Percentiles rank a stretch among this genome's conserved stretches.
Evolutionary conservation across 2,888 invertebrate species (phyloP).

Genomic region (Ormyrus rosae): DNA sequence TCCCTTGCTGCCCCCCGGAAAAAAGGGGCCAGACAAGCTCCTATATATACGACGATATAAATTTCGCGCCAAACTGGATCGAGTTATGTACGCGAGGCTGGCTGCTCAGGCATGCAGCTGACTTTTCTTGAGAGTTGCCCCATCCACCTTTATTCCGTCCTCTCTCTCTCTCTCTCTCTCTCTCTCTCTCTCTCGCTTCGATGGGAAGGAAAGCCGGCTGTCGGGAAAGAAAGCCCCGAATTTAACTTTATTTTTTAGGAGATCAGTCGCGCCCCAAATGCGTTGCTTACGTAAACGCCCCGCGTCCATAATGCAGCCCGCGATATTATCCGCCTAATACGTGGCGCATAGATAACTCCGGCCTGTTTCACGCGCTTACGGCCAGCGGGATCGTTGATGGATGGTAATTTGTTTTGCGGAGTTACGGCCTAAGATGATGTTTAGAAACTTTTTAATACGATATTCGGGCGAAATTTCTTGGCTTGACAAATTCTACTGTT

Average conservation of each 20-base stretch:
- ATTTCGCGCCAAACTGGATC: background rate
- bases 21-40: background rate
- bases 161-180: too few relatives aligned
- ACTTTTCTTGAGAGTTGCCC: background rate
- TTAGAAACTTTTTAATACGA: too few relatives aligned
- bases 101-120: slow-evolving; percentile 2
- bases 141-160: too few relatives aligned
- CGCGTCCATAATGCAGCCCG: slow-evolving; percentile 24
- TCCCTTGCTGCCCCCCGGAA: background rate
- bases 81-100: too few relatives aligned
- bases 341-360: background rate
- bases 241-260: slow-evolving; percentile 36
- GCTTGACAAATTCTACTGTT: too few relatives aligned
- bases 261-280: slow-evolving; percentile 32
- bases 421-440: background rate
- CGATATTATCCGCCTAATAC: too few relatives aligned
- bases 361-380: background rate
- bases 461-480: too few relatives aligned
- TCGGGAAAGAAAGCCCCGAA: slow-evolving; percentile 5
- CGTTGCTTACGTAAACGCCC: slow-evolving; percentile 40
- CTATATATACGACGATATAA: slow-evolving; percentile 7
- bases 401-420: background rate
- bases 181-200: background rate
- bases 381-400: background rate
- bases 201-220: background rate